Percentiles rank a stretch among this genome's conserved stretches.
Evolutionary conservation across 2,888 invertebrate genomes (phyloP).

Genomic region (Ptychoptera albimana): DNA sequence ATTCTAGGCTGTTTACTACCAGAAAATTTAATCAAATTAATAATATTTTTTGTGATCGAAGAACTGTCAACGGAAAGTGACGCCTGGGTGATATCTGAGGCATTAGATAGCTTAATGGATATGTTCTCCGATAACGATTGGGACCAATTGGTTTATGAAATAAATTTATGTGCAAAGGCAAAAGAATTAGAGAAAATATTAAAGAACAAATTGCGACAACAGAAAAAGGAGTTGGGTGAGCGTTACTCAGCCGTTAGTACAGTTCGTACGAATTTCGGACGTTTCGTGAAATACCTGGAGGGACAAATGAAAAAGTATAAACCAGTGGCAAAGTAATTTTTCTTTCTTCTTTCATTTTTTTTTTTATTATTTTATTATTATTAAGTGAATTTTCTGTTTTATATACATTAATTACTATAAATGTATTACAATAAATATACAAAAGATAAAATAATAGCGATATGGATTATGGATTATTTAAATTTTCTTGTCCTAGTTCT

Average conservation of each 20-base stretch:
- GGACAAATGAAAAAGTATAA: conserved; percentile 13
- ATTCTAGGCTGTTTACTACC: conserved; percentile 35
- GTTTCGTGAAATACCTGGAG: conserved; percentile 49
- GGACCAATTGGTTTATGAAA: conserved; percentile 43
- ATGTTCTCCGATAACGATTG: conserved; percentile 63
- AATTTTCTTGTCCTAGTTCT: conserved; percentile 2
- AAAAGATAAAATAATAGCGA: not conserved
- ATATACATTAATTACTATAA: not conserved
- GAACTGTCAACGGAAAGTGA: conserved; percentile 40
- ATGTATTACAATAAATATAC: not conserved
- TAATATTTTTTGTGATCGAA: conserved; percentile 45
- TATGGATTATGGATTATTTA: not conserved
- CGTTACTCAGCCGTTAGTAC: conserved; percentile 54
- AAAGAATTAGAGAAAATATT: conserved; percentile 39
- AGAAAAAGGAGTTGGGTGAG: conserved; percentile 47
- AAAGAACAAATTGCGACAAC: conserved; percentile 47
- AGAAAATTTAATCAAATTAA: conserved; percentile 22
- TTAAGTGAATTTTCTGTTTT: not conserved
- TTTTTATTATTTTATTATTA: not conserved
- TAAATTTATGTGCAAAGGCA: conserved; percentile 46
- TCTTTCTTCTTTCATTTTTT: not conserved
- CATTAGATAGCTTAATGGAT: conserved; percentile 58
- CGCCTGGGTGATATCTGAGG: conserved; percentile 58
- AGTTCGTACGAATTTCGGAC: conserved; percentile 47
- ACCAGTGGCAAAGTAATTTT: too few relatives aligned